These are phyloP conservation scores for Trissolcus brochymenae DNA, from an alignment of 2,888 invertebrate genomes.

Conservation along the genomic window DNA sequence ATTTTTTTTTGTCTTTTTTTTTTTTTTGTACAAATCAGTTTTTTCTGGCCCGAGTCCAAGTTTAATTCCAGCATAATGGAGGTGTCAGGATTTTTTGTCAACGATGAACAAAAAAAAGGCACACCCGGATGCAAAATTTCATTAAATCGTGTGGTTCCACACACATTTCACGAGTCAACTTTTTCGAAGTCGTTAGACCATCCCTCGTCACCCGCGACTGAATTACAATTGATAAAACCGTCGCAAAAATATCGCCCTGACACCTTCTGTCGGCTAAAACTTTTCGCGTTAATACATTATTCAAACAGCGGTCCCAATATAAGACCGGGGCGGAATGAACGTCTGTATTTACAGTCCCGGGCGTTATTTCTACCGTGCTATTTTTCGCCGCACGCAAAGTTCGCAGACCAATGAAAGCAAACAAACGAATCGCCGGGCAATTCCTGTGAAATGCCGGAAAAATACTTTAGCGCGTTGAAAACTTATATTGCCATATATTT, in stretches of 20 bases:
- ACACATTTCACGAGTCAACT: not conserved
- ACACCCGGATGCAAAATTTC: slow-evolving; percentile 23
- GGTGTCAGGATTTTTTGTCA: slow-evolving; percentile 18
- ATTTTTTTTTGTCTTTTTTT: not conserved
- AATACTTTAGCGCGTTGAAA: slow-evolving; percentile 6
- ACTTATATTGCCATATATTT: too few relatives aligned
- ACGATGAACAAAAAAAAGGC: slow-evolving; percentile 4
- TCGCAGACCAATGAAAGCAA: not conserved
- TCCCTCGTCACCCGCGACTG: slow-evolving; percentile 10
- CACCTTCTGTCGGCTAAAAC: slow-evolving; percentile 10
- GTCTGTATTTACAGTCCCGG: slow-evolving; percentile 4
- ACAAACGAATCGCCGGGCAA: slow-evolving; percentile 20
- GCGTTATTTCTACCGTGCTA: not conserved
- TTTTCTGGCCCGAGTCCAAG: slow-evolving; percentile 19
- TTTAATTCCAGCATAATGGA: slow-evolving; percentile 23
- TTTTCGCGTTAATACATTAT: slow-evolving; percentile 33
- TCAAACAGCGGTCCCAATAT: slow-evolving; percentile 6
- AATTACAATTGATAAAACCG: slow-evolving; percentile 30
- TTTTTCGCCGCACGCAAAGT: not conserved
- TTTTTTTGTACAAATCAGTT: not conserved
- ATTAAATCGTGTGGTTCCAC: slow-evolving; percentile 1
- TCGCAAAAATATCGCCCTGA: slow-evolving; percentile 6
- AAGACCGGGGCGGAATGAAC: slow-evolving; percentile 6
- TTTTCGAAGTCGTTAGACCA: slow-evolving; percentile 30
- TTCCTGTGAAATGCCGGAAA: slow-evolving; percentile 12